phyloP scores from a whole-genome alignment of 37 sponge, comb jelly and placozoan genomes.

The Petrosia ficiformis region DNA sequence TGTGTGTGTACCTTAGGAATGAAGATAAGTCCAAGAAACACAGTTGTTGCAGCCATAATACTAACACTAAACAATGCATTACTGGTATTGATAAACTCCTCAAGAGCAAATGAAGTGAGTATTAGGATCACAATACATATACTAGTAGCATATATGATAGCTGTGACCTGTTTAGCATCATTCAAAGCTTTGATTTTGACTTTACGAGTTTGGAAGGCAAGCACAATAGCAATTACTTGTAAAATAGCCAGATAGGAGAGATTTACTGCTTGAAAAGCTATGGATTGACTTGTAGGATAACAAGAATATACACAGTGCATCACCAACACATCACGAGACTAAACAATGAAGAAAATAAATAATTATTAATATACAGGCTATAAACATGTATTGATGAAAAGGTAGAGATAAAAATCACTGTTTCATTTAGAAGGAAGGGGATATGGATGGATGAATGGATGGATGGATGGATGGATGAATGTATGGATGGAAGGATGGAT shows the following conservation, averaged over 20 bases:
- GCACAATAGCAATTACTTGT: not conserved
- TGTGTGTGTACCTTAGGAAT: conserved; percentile 2
- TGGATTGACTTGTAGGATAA: not conserved
- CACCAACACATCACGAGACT: not conserved
- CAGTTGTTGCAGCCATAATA: not conserved
- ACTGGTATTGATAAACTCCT: not conserved
- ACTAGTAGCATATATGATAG: conserved; percentile 2
- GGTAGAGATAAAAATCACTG: too few species aligned
- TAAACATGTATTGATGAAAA: too few species aligned
- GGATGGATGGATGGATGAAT: too few species aligned
- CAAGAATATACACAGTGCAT: not conserved
- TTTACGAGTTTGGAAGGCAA: conserved; percentile 6
- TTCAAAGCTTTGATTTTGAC: conserved; percentile 4
- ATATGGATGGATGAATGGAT: too few species aligned
- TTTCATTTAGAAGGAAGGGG: too few species aligned
- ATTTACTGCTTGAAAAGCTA: not conserved
- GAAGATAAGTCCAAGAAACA: not conserved
- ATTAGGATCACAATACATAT: not conserved
- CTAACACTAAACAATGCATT: not conserved
- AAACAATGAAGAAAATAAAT: not conserved
- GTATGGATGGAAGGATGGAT: too few species aligned
- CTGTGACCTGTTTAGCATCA: conserved; percentile 7
- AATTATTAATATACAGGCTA: too few species aligned
- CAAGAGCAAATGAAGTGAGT: not conserved
- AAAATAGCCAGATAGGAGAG: not conserved